Conservation (phyloP, 1,140 invertebrate genomes). For the Spodoptera frugiperda region DNA sequence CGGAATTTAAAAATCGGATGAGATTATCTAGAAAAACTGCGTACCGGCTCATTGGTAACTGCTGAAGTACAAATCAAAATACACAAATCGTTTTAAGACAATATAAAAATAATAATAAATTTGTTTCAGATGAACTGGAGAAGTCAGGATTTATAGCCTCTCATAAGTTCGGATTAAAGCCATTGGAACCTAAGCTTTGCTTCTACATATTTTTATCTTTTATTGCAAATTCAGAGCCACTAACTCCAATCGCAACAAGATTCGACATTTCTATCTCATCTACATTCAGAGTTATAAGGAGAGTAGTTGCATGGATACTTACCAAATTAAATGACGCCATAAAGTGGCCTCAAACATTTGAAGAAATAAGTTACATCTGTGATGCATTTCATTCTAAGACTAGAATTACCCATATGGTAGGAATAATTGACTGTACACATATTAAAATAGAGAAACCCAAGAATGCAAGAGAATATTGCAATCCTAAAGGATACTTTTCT, state of each 20-base stretch:
- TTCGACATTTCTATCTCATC: constrained; percentile 80
- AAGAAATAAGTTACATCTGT: constrained; percentile 63
- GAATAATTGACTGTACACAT: constrained; percentile 71
- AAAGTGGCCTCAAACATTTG: constrained; percentile 68
- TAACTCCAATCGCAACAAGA: constrained; percentile 70
- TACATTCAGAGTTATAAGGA: constrained; percentile 71
- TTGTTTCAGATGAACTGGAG: constrained; percentile 68
- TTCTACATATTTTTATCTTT: constrained; percentile 77
- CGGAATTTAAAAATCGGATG: constrained; percentile 67
- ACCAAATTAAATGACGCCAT: constrained; percentile 72
- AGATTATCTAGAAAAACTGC: constrained; percentile 65
- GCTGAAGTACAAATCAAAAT: constrained; percentile 21
- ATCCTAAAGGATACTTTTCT: constrained; percentile 74
- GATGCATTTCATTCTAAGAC: constrained; percentile 66
- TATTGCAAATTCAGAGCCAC: constrained; percentile 68
- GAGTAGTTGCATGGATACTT: constrained; percentile 72
- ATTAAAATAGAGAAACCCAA: constrained; percentile 75
- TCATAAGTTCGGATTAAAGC: constrained; percentile 73
- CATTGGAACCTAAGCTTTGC: constrained; percentile 70
- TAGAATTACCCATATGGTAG: constrained; percentile 66
- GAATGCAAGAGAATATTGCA: constrained; percentile 70
- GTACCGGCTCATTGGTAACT: constrained; percentile 62
- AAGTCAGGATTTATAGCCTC: constrained; percentile 70
- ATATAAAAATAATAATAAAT: constrained; percentile 7
- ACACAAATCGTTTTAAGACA: not conserved